Evolutionary conservation across 2,113 vertebrate genomes (phyloP).

Genomic region (Hylia prasina): DNA sequence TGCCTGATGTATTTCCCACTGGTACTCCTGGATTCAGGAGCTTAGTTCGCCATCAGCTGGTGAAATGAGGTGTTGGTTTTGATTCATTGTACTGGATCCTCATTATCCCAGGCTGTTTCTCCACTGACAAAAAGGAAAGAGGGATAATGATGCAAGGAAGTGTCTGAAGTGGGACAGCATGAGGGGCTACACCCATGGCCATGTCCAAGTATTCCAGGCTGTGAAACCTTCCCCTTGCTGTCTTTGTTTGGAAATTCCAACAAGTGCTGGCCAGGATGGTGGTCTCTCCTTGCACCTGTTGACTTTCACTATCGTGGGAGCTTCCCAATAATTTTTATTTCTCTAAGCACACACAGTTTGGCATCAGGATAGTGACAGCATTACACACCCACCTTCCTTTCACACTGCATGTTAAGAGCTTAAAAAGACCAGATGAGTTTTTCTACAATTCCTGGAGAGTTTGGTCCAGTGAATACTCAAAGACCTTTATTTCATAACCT

Average conservation of each 20-base stretch:
- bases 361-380: neutral
- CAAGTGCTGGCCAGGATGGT: fast-evolving
- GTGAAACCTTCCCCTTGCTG: neutral
- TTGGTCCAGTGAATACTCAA: neutral
- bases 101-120: neutral
- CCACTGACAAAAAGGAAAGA: neutral
- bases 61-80: neutral
- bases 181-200: fast-evolving
- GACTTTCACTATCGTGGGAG: neutral
- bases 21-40: neutral
- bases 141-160: neutral
- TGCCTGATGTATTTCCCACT: neutral
- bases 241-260: neutral
- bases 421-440: neutral
- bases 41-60: neutral
- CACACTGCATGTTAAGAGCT: neutral
- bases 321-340: neutral
- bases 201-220: neutral
- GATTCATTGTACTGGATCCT: neutral
- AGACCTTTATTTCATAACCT: neutral
- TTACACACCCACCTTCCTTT: neutral
- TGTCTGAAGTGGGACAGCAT: fast-evolving
- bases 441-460: neutral
- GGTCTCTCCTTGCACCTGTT: fast-evolving
- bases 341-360: fast-evolving